These are phyloP conservation scores for Aplocera efformata DNA, from an alignment of 2,888 invertebrate species.

Conservation along the genomic window DNA sequence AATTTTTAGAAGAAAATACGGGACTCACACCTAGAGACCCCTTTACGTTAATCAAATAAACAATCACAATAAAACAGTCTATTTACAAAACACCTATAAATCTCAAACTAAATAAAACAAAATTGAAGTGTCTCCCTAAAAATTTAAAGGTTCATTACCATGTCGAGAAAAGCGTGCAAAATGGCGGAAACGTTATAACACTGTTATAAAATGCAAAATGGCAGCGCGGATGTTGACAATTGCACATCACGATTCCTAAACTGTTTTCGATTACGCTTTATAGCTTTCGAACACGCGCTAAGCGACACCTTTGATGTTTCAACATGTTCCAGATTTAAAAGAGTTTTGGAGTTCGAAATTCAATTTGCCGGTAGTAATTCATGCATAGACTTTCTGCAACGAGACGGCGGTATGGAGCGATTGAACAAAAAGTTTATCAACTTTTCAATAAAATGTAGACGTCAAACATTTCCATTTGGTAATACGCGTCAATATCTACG, in stretches of 20 bases:
- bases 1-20: too few species aligned
- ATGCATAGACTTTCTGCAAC: conserved; percentile 5
- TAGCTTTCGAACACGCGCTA: conserved; percentile 56
- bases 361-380: conserved; percentile 31
- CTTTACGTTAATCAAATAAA: too few species aligned
- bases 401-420: neutral
- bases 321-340: conserved; percentile 26
- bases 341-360: conserved; percentile 29
- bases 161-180: conserved; percentile 52
- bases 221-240: conserved; percentile 71
- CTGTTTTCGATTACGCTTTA: conserved; percentile 75
- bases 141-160: conserved; percentile 63
- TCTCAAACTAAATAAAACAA: conserved; percentile 12
- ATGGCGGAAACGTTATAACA: conserved; percentile 29
- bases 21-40: too few species aligned
- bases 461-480: conserved; percentile 12
- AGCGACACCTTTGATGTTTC: conserved; percentile 43
- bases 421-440: too few species aligned
- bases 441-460: neutral
- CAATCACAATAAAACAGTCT: too few species aligned
- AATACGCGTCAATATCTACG: conserved; percentile 6
- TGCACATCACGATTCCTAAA: conserved; percentile 58
- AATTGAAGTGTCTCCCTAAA: conserved; percentile 40
- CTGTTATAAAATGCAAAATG: conserved; percentile 68
- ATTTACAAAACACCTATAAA: conserved; percentile 10